Evolutionary conservation across 2,888 invertebrate species (phyloP).

Genomic region (Dione vanillae): DNA sequence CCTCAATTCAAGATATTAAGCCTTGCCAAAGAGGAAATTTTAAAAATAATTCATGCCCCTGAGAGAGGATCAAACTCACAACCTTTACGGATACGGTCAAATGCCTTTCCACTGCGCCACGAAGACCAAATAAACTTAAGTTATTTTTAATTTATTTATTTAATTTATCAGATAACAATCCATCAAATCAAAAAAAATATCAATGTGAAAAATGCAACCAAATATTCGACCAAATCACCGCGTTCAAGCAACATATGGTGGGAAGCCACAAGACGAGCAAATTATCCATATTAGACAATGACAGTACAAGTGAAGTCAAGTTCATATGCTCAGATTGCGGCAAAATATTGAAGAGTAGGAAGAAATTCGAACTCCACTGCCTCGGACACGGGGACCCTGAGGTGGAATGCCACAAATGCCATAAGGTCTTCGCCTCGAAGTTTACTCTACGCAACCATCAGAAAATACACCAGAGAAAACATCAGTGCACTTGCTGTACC

Average conservation of each 20-base stretch:
- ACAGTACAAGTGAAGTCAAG: conserved; percentile 51
- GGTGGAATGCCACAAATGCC: conserved; percentile 72
- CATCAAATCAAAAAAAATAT: conserved; percentile 63
- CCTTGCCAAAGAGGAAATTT: too few relatives aligned
- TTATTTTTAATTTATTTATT: too few relatives aligned
- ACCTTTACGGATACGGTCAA: too few relatives aligned
- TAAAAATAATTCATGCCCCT: too few relatives aligned
- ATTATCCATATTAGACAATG: conserved; percentile 31
- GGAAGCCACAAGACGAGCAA: conserved; percentile 54
- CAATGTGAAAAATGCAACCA: conserved; percentile 77
- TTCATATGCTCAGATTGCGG: conserved; percentile 70
- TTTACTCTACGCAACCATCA: conserved; percentile 71
- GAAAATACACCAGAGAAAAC: conserved; percentile 69
- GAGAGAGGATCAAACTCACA: too few relatives aligned
- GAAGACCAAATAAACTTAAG: too few relatives aligned
- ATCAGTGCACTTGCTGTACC: conserved; percentile 62
- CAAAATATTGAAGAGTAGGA: conserved; percentile 65
- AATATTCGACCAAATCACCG: conserved; percentile 66
- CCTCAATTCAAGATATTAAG: too few relatives aligned
- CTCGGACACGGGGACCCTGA: conserved; percentile 76
- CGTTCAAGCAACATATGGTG: conserved; percentile 69
- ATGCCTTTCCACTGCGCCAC: too few relatives aligned
- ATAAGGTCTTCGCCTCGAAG: conserved; percentile 77
- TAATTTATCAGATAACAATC: conserved; percentile 25
- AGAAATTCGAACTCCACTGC: conserved; percentile 71